Base-by-base conservation (phyloP, 2,888 invertebrate species). In the Monopis laevigella region DNA sequence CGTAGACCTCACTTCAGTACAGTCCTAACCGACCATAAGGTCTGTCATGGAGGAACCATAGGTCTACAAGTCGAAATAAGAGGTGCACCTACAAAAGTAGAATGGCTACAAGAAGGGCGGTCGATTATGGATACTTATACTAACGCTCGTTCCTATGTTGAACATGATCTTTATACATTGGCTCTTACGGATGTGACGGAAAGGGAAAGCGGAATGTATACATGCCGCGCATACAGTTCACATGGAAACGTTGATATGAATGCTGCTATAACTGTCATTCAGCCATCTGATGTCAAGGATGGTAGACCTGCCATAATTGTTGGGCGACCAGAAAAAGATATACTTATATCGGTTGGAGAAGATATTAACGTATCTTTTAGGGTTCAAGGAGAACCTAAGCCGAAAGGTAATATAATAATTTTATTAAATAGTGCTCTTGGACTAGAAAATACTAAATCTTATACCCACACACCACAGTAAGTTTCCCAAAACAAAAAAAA, bases 361-460 rank as follows among this genome's bases (percentile, higher is more conserved):
- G 93, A 93, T 55, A 84, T 94, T 48, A 88, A 89, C 29, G 85
- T 94, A 39, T 90, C 92, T 1, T 93, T 93, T 61, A 85, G 93
- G 59, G 86, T 90, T 36, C 85, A 86, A 45, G 94, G 93, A 44
- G 89, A 90, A 56, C 94, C 94, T 1, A 92, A 88, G 59, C 93
- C 94, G 6, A 89, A 88, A 85, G 88, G 94, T 94, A 72, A 50
- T n/a, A n/a, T n/a, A n/a, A n/a, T n/a, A n/a, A n/a, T n/a, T n/a
- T n/a, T n/a, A n/a, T n/a, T n/a, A n/a, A n/a, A n/a, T n/a, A n/a
- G n/a, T n/a, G n/a, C n/a, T n/a, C n/a, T n/a, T n/a, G n/a, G n/a
- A n/a, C n/a, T n/a, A n/a, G n/a, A n/a, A n/a, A n/a, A n/a, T n/a
- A n/a, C n/a, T n/a, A n/a, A n/a, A n/a, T n/a, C n/a, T n/a, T n/a